Base-by-base conservation (phyloP, 1,140 invertebrate genomes). In the Telenomus remus region DNA sequence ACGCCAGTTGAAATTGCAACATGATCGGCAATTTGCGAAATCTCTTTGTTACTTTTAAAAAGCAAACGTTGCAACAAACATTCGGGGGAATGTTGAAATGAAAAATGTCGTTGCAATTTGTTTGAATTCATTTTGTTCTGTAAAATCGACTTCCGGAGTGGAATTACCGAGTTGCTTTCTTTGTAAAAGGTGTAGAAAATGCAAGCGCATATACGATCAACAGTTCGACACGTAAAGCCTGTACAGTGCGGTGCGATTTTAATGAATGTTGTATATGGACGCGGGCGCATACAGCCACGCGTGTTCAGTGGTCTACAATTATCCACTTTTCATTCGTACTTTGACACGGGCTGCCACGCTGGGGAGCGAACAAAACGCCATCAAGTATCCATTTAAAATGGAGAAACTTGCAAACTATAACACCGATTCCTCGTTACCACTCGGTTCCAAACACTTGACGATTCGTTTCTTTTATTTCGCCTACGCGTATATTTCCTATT, bases 281-380 rank as follows among this genome's bases (percentile, higher is more conserved):
- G 48, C 10, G n/a, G 9, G 37, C 63, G 59, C 59, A 42, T 53
- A 51, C 51, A 70, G 43, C 11, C 57, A 50, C 57, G 34, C 33
- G 55, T 51, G 44, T 59, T 39, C 34, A 60, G 12, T 47, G 63
- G 47, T n/a, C 47, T 51, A 65, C 63, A 74, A 74, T 74, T 74
- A 74, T 74, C 53, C 64, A 74, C 63, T 74, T 74, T 74, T 68
- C 64, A 68, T 68, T 74, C 64, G 57, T 61, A 61, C 71, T 66
- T 55, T 74, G 71, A 68, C 64, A 53, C 71, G 64, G 13, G 10
- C 44, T 70, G 44, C 39, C 27, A 48, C 56, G 34, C 46, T 10
- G 39, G 57, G 71, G 63, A 66, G 12, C 53, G 57, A 74, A 74
- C 57, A 68, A 68, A 68, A 74, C 63, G 57, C 44, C 64, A 74